Conservation (phyloP, 2,888 invertebrate species). For the Hybos culiciformis region DNA sequence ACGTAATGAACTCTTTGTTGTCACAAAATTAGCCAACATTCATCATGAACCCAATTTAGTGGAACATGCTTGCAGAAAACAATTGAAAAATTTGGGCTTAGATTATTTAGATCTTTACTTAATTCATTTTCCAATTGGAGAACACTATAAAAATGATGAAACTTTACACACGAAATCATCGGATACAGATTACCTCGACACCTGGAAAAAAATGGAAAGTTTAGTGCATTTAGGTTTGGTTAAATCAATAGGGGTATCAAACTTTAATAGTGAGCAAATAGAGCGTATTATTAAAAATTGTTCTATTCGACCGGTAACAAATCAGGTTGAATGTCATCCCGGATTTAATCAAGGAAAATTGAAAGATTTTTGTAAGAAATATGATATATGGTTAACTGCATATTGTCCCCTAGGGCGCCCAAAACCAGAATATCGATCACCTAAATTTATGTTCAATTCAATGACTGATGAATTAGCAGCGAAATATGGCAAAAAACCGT, state of each 20-base stretch:
- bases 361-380: constrained; percentile 49
- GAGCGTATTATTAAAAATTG: constrained; percentile 26
- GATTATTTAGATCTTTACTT: constrained; percentile 67
- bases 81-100: constrained; percentile 48
- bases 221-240: constrained; percentile 26
- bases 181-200: constrained; percentile 30
- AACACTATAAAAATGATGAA: constrained; percentile 37
- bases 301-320: constrained; percentile 30
- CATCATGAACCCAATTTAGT: constrained; percentile 54
- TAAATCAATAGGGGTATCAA: constrained; percentile 29
- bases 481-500: constrained; percentile 47
- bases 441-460: constrained; percentile 30
- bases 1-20: constrained; percentile 33
- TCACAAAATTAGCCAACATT: constrained; percentile 30
- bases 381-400: constrained; percentile 49
- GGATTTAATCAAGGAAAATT: constrained; percentile 46
- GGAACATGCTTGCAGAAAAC: constrained; percentile 45
- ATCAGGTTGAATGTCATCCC: constrained; percentile 33
- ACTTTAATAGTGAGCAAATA: constrained; percentile 30
- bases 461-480: constrained; percentile 40
- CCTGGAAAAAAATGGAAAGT: constrained; percentile 32
- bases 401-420: constrained; percentile 62
- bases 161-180: too few relatives aligned
- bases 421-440: constrained; percentile 40
- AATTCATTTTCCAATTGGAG: constrained; percentile 71